Base-by-base conservation (phyloP, 1,140 invertebrate species). In the Mylabris phalerata region DNA sequence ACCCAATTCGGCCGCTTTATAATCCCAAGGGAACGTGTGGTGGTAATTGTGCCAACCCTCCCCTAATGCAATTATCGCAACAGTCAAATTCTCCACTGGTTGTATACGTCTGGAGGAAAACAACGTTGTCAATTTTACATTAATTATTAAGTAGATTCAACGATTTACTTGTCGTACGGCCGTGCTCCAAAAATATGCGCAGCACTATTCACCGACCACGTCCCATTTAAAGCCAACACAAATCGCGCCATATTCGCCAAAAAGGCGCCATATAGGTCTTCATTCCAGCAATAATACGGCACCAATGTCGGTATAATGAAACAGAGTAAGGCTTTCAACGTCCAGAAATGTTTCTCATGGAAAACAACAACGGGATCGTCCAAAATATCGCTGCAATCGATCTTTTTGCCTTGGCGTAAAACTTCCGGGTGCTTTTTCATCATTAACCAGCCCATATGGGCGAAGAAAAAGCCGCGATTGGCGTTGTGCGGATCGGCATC, bases 11-110 rank as follows among this genome's bases (percentile, higher is more conserved):
- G 87, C 79, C 11, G 89, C 82, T 62, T 86, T 83, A 73, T 94
- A 87, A 75, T 93, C 90, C 77, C 87, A 90, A 1, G 93, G 92
- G 73, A 95, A 95, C 0, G 86, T 85, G 72, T 95, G 93, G 71
- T 96, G 93, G 73, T 93, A 96, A 75, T 94, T 95, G 74, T 95
- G 92, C 83, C 89, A 93, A 11, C 91, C 91, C 75, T 90, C 87
- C 0, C 84, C 84, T 61, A 82, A 73, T 2, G 80, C 73, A 9
- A 85, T 62, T 3, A 84, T 59, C 0, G 84, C 79, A 0, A 87
- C 84, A 3, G 74, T 73, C 55, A 75, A 71, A 66, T 84, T 87
- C 72, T 87, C 84, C 7, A 73, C 74, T 19, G 86, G 84, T 62
- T 79, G 80, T 41, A 89, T 83, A 48, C 76, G 74, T 45, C 87